Evolutionary conservation across 2,113 vertebrate species (phyloP), one percentile per base, ranked within the genome.

Genomic region (Apaloderma vittatum): DNA sequence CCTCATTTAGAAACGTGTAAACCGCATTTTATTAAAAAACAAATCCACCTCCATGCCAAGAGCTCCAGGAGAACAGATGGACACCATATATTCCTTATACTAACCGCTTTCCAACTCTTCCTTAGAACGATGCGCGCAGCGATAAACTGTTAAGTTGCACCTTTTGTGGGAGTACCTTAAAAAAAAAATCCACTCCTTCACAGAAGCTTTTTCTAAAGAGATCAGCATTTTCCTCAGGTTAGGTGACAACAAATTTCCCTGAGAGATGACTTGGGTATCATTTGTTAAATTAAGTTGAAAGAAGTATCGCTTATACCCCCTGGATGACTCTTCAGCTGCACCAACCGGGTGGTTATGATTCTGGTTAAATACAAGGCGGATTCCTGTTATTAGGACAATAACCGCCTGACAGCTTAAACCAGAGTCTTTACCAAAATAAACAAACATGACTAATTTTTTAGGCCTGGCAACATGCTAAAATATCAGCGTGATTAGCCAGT

Each of bases 1-100:
- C 98, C 98, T 98, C 98, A 98, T 98, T 99, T 98, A 98, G 98
- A 98, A 98, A 99, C 32, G 97, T 98, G 98, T 98, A 98, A 98
- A 98, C 98, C 97, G 98, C 96, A 98, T 98, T 98, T 98, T 98
- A 98, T 98, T 98, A 97, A 97, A 98, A 97, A 97, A 97, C 96
- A 97, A 98, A 97, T 97, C 97, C 96, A 97, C 97, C 97, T 97
- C 97, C 92, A 96, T 93, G 96, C 95, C 55, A 96, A 97, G 97
- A 98, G 98, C 97, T 97, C 93, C 88, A 88, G 7, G 94, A 97
- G 97, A 98, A 98, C 98, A 98, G 98, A 98, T 98, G 98, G 97
- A 97, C 96, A 96, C 96, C 97, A 98, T 95, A 96, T 95, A 94
- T 95, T 95, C 92, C 97, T 97, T 94, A 94, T 78, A 96, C 91